These are phyloP conservation scores for Passerculus sandwichensis DNA, from an alignment of 2,797 vertebrate species.

Conservation along the genomic window DNA sequence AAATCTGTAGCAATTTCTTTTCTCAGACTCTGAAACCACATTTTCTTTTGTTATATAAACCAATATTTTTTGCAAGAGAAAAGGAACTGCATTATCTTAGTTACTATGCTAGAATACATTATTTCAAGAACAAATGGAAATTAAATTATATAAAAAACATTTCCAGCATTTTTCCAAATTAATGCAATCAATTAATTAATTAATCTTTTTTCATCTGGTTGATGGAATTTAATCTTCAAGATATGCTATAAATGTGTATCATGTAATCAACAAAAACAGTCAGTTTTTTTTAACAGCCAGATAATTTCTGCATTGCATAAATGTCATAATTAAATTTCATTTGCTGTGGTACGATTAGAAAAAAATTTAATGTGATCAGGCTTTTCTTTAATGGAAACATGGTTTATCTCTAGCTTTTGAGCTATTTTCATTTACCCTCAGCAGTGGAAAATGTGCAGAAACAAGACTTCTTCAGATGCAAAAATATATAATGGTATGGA, in stretches of 20 bases:
- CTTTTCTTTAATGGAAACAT: conserved; percentile 26
- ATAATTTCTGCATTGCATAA: neutral
- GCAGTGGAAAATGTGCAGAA: conserved; percentile 51
- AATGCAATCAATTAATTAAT: neutral
- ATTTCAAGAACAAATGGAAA: neutral
- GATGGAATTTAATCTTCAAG: neutral
- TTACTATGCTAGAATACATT: neutral
- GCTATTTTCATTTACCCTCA: conserved; percentile 55
- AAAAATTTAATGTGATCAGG: conserved; percentile 50
- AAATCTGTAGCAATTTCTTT: neutral
- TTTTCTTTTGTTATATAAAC: neutral
- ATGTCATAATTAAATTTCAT: conserved; percentile 32
- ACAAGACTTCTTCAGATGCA: conserved; percentile 37
- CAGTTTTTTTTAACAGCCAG: neutral
- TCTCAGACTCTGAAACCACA: neutral
- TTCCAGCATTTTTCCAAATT: neutral
- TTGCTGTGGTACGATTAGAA: conserved; percentile 44
- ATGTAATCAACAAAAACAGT: neutral
- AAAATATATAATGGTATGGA: conserved; percentile 16
- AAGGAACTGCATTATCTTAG: neutral
- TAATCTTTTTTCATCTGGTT: neutral
- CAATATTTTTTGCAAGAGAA: neutral
- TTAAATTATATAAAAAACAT: neutral
- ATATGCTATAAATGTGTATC: neutral
- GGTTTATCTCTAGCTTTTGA: conserved; percentile 32